phyloP scores from a whole-genome alignment of 2,113 vertebrate genomes.

The Pelecanoides urinatrix region DNA sequence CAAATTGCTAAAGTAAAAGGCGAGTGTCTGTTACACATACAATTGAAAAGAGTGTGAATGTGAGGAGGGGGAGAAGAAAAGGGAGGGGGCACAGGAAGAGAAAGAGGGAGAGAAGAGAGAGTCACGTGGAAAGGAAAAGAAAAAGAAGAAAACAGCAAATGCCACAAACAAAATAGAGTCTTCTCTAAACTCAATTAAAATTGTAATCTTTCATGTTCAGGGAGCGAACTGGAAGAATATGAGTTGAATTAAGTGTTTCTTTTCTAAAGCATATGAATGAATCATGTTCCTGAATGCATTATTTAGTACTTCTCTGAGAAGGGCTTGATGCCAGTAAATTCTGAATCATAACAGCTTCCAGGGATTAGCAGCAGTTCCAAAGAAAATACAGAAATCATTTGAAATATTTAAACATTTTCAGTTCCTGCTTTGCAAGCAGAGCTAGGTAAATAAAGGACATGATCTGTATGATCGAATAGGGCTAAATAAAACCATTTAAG shows the following conservation, averaged over 20 bases:
- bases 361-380: constrained; percentile 39
- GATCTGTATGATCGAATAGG: not conserved
- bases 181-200: constrained; percentile 28
- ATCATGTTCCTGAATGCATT: constrained; percentile 46
- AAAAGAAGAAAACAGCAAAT: not conserved
- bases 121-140: not conserved
- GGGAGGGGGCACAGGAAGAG: accelerated
- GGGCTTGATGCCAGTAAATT: constrained; percentile 33
- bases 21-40: not conserved
- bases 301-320: constrained; percentile 34
- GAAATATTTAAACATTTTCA: constrained; percentile 49
- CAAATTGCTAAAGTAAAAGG: not conserved
- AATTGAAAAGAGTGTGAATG: not conserved
- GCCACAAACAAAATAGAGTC: not conserved
- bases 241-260: constrained; percentile 21
- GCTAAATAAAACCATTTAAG: not conserved
- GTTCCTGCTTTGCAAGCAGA: constrained; percentile 3
- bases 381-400: constrained; percentile 36
- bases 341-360: constrained; percentile 43
- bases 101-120: not conserved
- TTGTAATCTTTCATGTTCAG: constrained; percentile 1
- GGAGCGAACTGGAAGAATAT: not conserved
- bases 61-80: not conserved
- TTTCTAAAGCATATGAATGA: constrained; percentile 44
- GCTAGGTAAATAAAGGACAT: not conserved